A percentile compares a stretch with the other conserved stretches of the same genome.
Evolutionary conservation across 2,888 invertebrate genomes (phyloP).

Genomic region (Stenurella melanura): DNA sequence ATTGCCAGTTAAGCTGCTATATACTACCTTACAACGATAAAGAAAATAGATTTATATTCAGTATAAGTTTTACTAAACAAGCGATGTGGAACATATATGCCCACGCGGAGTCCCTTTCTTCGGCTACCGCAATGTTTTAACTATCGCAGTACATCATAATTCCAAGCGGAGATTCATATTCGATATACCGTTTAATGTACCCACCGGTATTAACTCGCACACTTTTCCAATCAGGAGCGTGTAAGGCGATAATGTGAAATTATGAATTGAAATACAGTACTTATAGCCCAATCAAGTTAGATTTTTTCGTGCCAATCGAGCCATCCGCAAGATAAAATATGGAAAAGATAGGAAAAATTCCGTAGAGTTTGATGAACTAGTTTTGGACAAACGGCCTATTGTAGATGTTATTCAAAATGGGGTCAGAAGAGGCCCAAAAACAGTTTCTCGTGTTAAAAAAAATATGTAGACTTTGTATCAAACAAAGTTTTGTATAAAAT

Average conservation of each 20-base stretch:
- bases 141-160: slow-evolving; percentile 68
- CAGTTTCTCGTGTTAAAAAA: too few relatives aligned
- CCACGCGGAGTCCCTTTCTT: slow-evolving; percentile 64
- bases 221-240: slow-evolving; percentile 27
- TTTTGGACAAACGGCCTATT: too few relatives aligned
- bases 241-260: slow-evolving; percentile 7
- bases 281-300: too few relatives aligned
- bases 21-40: slow-evolving; percentile 46
- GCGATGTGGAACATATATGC: slow-evolving; percentile 66
- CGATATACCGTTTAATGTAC: slow-evolving; percentile 63
- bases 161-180: slow-evolving; percentile 64
- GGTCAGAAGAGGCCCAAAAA: too few relatives aligned
- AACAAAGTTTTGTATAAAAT: too few relatives aligned
- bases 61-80: slow-evolving; percentile 63
- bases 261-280: slow-evolving; percentile 1
- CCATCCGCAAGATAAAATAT: too few relatives aligned
- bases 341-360: too few relatives aligned
- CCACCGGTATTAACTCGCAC: slow-evolving; percentile 59
- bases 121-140: slow-evolving; percentile 63
- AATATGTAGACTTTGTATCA: too few relatives aligned
- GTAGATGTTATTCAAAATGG: too few relatives aligned
- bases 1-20: slow-evolving; percentile 34
- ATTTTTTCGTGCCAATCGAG: too few relatives aligned
- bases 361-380: too few relatives aligned
- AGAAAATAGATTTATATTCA: slow-evolving; percentile 59